Percentiles rank a stretch among this genome's conserved stretches.
Evolutionary conservation across 1,140 invertebrate species (phyloP).

Genomic region (Macrostomum lignano): DNA sequence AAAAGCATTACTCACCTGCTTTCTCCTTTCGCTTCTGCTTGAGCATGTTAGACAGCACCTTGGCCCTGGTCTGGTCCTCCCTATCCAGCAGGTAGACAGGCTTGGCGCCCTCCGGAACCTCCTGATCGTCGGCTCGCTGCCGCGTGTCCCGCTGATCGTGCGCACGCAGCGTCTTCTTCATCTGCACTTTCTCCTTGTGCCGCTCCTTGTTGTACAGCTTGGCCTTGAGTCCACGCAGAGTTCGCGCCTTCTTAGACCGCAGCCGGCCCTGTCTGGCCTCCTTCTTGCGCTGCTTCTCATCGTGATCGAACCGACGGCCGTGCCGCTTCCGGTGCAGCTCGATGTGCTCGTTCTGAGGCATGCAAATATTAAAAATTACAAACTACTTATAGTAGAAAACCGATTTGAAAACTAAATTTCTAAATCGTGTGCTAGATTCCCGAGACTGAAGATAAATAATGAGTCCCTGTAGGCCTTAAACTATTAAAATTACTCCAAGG

Average conservation of each 20-base stretch:
- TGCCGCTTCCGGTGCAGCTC: slow-evolving; percentile 80
- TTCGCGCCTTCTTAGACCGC: slow-evolving; percentile 56
- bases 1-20: too few relatives aligned
- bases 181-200: slow-evolving; percentile 87
- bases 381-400: too few relatives aligned
- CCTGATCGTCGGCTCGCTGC: slow-evolving; percentile 41
- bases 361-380: too few relatives aligned
- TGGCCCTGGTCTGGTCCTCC: slow-evolving; percentile 65
- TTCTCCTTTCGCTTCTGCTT: slow-evolving; percentile 99
- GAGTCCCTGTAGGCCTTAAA: too few relatives aligned
- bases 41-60: slow-evolving; percentile 91
- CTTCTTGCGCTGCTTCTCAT: slow-evolving; percentile 70
- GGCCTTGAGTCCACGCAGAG: slow-evolving; percentile 72
- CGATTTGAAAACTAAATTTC: too few relatives aligned
- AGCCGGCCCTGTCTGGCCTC: slow-evolving; percentile 72
- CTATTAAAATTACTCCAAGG: too few relatives aligned
- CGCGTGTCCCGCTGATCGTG: slow-evolving; percentile 39
- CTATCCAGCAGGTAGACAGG: slow-evolving; percentile 85
- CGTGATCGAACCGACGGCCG: slow-evolving; percentile 78
- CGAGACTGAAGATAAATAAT: too few relatives aligned
- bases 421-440: too few relatives aligned
- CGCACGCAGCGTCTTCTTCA: slow-evolving; percentile 59
- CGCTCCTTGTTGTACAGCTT: slow-evolving; percentile 88
- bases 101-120: slow-evolving; percentile 53
- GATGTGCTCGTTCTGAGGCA: slow-evolving; percentile 99